Evolutionary conservation across 2,113 vertebrate species (phyloP).

Genomic region (Paramisgurnus dabryanus): DNA sequence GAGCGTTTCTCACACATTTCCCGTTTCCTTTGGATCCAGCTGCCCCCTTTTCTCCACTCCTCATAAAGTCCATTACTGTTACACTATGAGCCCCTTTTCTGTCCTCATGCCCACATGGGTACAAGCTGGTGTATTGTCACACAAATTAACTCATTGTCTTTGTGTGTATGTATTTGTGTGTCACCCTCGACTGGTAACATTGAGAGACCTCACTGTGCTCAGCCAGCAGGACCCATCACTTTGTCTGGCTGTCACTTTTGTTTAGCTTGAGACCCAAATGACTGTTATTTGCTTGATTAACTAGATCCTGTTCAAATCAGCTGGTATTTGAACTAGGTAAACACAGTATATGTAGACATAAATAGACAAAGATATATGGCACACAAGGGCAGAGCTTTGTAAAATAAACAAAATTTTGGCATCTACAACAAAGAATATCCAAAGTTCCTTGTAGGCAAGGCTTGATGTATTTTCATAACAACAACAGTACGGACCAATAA

Average conservation of each 20-base stretch:
- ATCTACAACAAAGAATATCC: not conserved
- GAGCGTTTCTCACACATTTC: not conserved
- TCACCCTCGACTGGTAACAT: not conserved
- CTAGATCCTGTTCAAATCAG: slow-evolving; percentile 22
- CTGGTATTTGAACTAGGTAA: not conserved
- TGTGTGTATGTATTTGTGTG: not conserved
- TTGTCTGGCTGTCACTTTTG: slow-evolving; percentile 31
- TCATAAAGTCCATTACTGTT: slow-evolving; percentile 23
- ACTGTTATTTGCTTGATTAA: slow-evolving; percentile 26
- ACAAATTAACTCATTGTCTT: slow-evolving; percentile 35
- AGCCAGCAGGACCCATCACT: not conserved
- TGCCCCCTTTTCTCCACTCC: not conserved
- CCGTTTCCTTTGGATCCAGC: not conserved
- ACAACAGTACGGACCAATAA: not conserved
- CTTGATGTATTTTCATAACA: not conserved
- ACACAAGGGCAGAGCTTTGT: no score
- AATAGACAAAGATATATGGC: no score
- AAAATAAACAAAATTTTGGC: no score
- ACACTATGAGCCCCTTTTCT: not conserved
- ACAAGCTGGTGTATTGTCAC: slow-evolving; percentile 3
- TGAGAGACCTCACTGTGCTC: not conserved
- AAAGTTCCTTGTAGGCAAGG: not conserved
- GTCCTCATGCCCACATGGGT: not conserved
- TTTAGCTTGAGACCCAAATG: slow-evolving; percentile 23
- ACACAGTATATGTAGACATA: not conserved